Base-by-base conservation (phyloP, 2,888 invertebrate species). In the Drosophila atripex region DNA sequence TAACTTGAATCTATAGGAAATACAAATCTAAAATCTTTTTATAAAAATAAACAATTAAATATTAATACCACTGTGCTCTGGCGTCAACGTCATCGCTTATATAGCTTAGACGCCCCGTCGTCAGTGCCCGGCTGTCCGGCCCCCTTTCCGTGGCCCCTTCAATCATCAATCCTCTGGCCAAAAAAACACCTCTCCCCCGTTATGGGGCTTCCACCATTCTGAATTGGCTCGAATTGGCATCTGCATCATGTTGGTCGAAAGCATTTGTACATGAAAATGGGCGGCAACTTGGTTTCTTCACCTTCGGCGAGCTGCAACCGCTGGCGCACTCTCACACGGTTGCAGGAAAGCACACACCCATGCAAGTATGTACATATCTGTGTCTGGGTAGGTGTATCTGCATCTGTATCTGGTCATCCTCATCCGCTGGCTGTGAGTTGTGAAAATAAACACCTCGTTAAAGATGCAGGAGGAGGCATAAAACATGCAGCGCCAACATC, bases 371-470 rank as follows among this genome's bases (percentile, higher is more conserved):
- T n/a, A n/a, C n/a, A n/a, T n/a, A 51, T 46, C 39, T 41, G 39
- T 18, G 21, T 64, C 21, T 28, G 50, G 21, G 43, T 23, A 32
- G 41, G 16, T 32, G 56, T 9, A 45, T 11, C 30, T 53, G 69
- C 30, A 39, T 28, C 55, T 21, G 65, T 64, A 38, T 16, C 38
- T 53, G 66, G 60, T 30, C 30, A 52, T 58, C 51, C 71, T 69
- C 69, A 61, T 71, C 64, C 72, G 54, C 55, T 30, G 70, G 70
- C 73, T 77, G 86, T 74, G 84, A 88, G 87, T 88, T 89, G 88
- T 89, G 88, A 88, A 88, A 88, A 88, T 88, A 88, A 88, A 88
- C 88, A 88, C 88, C 88, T 88, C 88, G 88, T 89, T 88, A 88
- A 88, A 85, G 87, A 84, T 84, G 84, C 89, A 87, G 78, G 77